Conservation (phyloP, 35 echinoderm and acorn worm genomes). For the Eucidaris tribuloides region DNA sequence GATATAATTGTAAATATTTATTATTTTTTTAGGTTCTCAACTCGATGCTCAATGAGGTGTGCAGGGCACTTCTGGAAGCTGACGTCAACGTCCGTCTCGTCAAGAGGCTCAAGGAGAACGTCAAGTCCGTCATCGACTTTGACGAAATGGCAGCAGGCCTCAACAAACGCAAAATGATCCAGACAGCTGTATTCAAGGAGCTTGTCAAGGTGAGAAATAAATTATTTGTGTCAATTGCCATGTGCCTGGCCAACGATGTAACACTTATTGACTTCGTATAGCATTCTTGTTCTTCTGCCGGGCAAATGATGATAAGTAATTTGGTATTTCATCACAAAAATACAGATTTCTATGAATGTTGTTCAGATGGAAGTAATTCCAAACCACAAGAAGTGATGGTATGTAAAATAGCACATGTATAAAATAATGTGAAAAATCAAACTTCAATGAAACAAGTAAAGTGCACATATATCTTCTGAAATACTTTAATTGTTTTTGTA, state of each 20-base stretch:
- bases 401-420: no score
- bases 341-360: no score
- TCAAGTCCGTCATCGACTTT: slow-evolving; percentile 97
- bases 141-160: slow-evolving; percentile 99
- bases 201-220: slow-evolving; percentile 83
- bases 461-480: no score
- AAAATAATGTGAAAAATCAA: no score
- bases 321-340: no score
- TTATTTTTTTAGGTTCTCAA: slow-evolving; percentile 80
- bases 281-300: no score
- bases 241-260: background rate
- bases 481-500: no score
- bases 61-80: slow-evolving; percentile 90
- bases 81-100: slow-evolving; percentile 95
- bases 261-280: no score
- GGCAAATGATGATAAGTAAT: no score
- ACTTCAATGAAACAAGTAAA: no score
- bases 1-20: background rate
- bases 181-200: slow-evolving; percentile 99
- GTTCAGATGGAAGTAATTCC: no score
- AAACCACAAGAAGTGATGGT: no score
- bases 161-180: slow-evolving; percentile 99
- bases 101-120: slow-evolving; percentile 88
- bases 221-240: background rate
- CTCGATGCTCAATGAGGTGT: slow-evolving; percentile 97